Base-by-base conservation (phyloP, 2,888 invertebrate species). In the Synergus japonicus region DNA sequence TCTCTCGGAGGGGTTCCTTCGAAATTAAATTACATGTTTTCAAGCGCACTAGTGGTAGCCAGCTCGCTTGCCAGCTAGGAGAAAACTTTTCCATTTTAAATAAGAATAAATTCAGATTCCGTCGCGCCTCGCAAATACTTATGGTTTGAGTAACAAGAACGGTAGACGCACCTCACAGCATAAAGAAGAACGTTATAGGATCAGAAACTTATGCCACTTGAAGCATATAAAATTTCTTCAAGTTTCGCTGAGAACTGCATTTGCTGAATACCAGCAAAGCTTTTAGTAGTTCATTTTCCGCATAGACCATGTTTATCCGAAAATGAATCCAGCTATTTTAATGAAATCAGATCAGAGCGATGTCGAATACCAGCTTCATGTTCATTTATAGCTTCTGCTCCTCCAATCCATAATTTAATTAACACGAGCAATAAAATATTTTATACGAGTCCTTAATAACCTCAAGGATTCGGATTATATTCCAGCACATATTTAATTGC, bases 71-170 rank as follows among this genome's bases (percentile, higher is more conserved):
- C 64, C 79, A 58, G 79, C 65, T 79, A 78, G 81, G 77, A 79
- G 84, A 86, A 85, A 90, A 90, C 87, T 89, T 90, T 88, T 89
- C 83, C 86, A 89, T 88, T 88, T 89, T 88, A 89, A 89, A 88
- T 89, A 88, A 89, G 86, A 89, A 89, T 90, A 88, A 87, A 90
- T 89, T 90, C 86, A 87, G 86, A 88, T 89, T 87, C 86, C 77
- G 69, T 83, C 80, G 81, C 79, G 65, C 82, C 65, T 78, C 78
- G 82, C 15, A 73, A 65, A 81, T 82, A 81, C 83, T 86, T 79
- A 82, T 78, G 82, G 82, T 79, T 77, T 67, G 80, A 82, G 82
- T 81, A 81, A 81, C 79, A 76, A 79, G 80, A 54, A 37, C 63
- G 41, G 41, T 60, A 46, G 73, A 76, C 54, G 64, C 78, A 49